These are phyloP conservation scores for Aviceda subcristata DNA, from an alignment of 2,113 vertebrate genomes.

Conservation along the genomic window DNA sequence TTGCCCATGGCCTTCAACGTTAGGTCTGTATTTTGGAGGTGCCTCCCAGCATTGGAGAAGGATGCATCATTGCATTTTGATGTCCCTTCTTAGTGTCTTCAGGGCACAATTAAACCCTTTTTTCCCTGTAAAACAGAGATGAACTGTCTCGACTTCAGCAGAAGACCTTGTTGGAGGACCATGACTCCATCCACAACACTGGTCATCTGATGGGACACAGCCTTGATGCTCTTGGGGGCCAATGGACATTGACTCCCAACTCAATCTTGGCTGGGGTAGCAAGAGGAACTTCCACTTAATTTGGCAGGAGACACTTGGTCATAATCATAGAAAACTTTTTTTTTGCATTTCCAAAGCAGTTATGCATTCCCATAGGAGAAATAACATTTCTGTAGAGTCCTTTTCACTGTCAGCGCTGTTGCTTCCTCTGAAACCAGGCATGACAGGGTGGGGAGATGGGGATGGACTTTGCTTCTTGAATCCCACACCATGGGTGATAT, in stretches of 20 bases:
- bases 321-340: not conserved
- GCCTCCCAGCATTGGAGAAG: accelerated
- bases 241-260: not conserved
- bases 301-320: not conserved
- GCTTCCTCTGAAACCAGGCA: not conserved
- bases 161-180: not conserved
- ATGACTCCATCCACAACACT: accelerated
- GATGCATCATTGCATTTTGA: accelerated
- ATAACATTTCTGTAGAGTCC: not conserved
- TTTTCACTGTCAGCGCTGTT: not conserved
- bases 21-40: not conserved
- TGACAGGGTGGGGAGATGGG: not conserved
- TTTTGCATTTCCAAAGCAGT: not conserved
- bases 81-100: not conserved
- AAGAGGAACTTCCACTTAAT: not conserved
- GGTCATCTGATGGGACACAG: not conserved
- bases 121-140: not conserved
- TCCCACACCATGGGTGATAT: not conserved
- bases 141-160: not conserved
- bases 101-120: not conserved
- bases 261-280: not conserved
- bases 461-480: not conserved
- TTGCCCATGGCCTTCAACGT: accelerated
- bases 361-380: not conserved
- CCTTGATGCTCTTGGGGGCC: not conserved